phyloP scores from a whole-genome alignment of 2,797 vertebrate species.

The Masticophis lateralis region DNA sequence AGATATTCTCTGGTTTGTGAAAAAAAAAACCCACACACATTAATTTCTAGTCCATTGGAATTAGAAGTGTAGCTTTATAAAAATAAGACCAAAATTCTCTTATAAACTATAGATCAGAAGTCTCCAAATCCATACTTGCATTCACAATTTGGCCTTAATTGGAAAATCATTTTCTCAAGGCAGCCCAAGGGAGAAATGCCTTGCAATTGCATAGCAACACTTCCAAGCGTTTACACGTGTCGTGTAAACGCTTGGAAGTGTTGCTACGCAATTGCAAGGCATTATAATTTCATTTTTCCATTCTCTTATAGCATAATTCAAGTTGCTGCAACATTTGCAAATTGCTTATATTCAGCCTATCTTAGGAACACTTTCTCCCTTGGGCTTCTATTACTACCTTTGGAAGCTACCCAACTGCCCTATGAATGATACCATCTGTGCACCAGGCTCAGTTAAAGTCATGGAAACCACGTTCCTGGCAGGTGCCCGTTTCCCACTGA shows the following conservation, averaged over 20 bases:
- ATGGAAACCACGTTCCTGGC: neutral
- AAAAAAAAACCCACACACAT: neutral
- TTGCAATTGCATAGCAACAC: too few species aligned
- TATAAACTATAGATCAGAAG: neutral
- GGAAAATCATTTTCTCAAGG: neutral
- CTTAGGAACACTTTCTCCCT: neutral
- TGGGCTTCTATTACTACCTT: neutral
- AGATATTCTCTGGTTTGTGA: neutral
- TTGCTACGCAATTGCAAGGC: neutral
- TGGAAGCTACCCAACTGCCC: too few species aligned
- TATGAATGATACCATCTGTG: neutral
- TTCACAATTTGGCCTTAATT: neutral
- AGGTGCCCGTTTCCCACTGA: neutral
- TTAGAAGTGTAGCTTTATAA: neutral
- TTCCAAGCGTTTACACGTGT: too few species aligned
- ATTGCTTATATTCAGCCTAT: neutral
- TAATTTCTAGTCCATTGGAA: neutral
- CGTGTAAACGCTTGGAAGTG: neutral
- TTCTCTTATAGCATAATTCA: neutral
- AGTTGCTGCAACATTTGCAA: neutral
- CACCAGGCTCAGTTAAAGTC: neutral
- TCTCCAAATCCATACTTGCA: neutral
- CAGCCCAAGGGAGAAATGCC: too few species aligned
- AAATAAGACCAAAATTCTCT: neutral
- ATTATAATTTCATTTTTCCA: neutral